Evolutionary conservation across 1,140 invertebrate species (phyloP), one percentile per base, ranked within the genome.

Genomic region (Drosophila sp.): DNA sequence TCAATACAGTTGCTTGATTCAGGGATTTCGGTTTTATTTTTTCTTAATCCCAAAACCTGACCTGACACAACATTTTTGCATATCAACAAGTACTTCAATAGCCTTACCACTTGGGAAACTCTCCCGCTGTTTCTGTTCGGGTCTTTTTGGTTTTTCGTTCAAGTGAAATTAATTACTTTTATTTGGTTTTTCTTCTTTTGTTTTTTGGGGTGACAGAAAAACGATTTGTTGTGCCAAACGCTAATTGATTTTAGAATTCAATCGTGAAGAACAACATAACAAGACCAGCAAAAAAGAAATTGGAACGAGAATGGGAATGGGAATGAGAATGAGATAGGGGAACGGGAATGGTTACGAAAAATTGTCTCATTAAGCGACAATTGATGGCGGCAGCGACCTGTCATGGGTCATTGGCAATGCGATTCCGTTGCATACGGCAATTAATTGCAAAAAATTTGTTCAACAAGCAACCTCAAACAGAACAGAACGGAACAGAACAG

Each of bases 181-280:
- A 27, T 47, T 58, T 33, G 32, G n/a, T 35, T 58, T 38, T 61
- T 60, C 68, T 61, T 66, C 68, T 62, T 57, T 79, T 71, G 66
- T 90, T 89, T 84, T 84, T 79, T 68, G 50, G 77, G 71, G 77
- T 85, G 84, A 89, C 84, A 89, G 84, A 89, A 90, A 89, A 89
- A 84, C 85, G 80, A 89, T 90, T 80, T 79, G 79, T 84, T 84
- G 84, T 89, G 84, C 84, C 84, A 89, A 89, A 89, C 77, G 77
- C 81, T 89, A 89, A 89, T 89, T 89, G 84, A 89, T 89, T 89
- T 89, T 89, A 84, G 84, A 89, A 89, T 89, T 90, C 84, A 89
- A 75, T 89, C 77, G 84, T 76, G 73, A 71, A 80, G 68, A 66
- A 55, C 29, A 29, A 7, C 33, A 38, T 17, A 17, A 17, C 17